phyloP scores from a whole-genome alignment of 2,888 invertebrate species.

The Nephrotoma appendiculata region DNA sequence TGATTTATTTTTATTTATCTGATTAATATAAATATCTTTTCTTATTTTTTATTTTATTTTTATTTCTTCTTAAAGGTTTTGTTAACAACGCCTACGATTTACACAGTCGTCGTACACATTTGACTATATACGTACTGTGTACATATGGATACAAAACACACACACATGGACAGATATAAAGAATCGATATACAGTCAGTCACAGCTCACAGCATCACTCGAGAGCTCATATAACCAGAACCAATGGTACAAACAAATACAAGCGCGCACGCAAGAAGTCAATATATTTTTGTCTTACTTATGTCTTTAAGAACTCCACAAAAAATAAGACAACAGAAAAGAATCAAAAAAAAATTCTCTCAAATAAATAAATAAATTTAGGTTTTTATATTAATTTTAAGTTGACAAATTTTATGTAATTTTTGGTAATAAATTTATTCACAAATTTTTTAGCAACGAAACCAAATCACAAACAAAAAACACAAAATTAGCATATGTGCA shows the following conservation, averaged over 20 bases:
- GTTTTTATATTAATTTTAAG: background rate
- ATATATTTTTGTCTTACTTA: background rate
- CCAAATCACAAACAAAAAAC: background rate
- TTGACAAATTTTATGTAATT: background rate
- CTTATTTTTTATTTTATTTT: background rate
- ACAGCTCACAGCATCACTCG: background rate
- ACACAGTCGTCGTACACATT: background rate
- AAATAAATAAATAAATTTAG: background rate
- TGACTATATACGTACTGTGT: background rate
- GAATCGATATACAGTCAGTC: background rate
- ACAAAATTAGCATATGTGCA: background rate
- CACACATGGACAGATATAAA: background rate
- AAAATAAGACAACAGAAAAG: background rate
- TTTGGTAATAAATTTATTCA: background rate
- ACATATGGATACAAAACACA: background rate
- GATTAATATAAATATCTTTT: conserved; percentile 16
- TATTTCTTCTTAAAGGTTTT: background rate
- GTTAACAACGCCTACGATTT: conserved; percentile 2
- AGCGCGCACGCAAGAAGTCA: background rate
- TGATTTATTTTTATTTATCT: conserved; percentile 16
- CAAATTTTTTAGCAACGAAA: background rate
- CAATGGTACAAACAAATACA: background rate
- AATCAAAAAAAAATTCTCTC: background rate
- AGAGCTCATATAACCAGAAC: background rate
- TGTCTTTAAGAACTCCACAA: background rate